Evolutionary conservation across 2,888 invertebrate genomes (phyloP).

Genomic region (Acleris sparsana): DNA sequence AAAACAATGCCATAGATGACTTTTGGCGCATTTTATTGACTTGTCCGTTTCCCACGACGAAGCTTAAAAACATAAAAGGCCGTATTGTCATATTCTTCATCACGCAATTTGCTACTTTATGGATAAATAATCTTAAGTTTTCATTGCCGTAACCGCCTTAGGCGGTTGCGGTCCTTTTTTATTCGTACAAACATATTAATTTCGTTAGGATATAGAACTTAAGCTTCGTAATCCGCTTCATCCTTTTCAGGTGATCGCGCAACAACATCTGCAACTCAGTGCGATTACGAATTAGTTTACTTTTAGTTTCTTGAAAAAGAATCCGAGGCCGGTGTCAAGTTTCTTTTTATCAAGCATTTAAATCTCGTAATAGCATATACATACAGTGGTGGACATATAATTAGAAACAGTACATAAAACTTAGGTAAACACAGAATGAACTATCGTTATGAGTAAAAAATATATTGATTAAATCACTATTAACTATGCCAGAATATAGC

Average conservation of each 20-base stretch:
- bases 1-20: slow-evolving; percentile 56
- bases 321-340: background rate
- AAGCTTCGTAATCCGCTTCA: slow-evolving; percentile 40
- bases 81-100: background rate
- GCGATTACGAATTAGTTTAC: slow-evolving; percentile 16
- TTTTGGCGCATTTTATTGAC: slow-evolving; percentile 63
- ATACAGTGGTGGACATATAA: no score
- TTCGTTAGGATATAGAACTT: slow-evolving; percentile 23
- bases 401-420: no score
- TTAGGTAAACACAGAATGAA: no score
- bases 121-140: background rate
- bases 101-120: slow-evolving; percentile 5
- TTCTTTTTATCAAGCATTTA: background rate
- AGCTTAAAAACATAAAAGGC: background rate
- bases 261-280: slow-evolving; percentile 42
- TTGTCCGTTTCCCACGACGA: slow-evolving; percentile 63
- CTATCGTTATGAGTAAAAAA: no score
- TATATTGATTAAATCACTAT: no score
- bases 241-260: slow-evolving; percentile 52
- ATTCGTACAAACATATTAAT: slow-evolving; percentile 14
- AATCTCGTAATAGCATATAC: no score
- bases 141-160: background rate
- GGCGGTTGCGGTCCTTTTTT: slow-evolving; percentile 5
- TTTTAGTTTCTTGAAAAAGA: slow-evolving; percentile 8
- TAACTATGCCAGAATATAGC: no score